Evolutionary conservation across 2,888 invertebrate species (phyloP), one percentile per base, ranked within the genome.

Genomic region (Cephus pygmeus): DNA sequence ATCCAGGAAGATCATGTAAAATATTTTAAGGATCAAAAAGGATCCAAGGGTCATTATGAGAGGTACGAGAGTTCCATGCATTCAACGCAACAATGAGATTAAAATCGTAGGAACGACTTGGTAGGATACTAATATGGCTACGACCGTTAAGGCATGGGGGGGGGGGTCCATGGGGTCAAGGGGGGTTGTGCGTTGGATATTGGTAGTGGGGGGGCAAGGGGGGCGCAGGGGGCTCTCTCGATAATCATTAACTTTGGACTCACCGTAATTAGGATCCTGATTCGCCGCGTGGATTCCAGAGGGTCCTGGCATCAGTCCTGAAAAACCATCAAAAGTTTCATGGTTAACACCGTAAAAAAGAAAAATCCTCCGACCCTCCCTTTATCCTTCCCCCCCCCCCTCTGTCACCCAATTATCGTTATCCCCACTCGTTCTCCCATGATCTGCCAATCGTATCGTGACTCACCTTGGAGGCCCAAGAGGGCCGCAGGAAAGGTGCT

Each of bases 251-350:
- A 75, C 88, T 91, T 89, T 85, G 88, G 86, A 95, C 95, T 95
- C 92, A 96, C 96, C 96, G 93, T 96, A 97, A 92, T 95, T 97
- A 92, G 92, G 91, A 85, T 93, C 96, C 95, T 92, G 96, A 92
- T 91, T 92, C 80, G 93, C 93, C 89, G 94, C 94, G 87, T 94
- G 96, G 92, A 97, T 95, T 88, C 97, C 96, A 83, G 97, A 97
- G 69, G 97, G 97, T 88, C 97, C 97, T 81, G 97, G 96, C 90
- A 97, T 93, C 86, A 97, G 93, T 88, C 97, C 97, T 93, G 95
- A 91, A 91, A 95, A 56, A 56, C 23, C 56, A 56, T 56, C 6
- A 56, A 56, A 56, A 56, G 23, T 56, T 56, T 56, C 23, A 56
- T 23, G 56, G 56, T 56, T 56, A 56, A 56, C 23, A 23, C 23